Percentiles rank a stretch among this genome's conserved stretches.
Conservation (phyloP, 23 tunicate genomes). For the Ciona savignyi region DNA sequence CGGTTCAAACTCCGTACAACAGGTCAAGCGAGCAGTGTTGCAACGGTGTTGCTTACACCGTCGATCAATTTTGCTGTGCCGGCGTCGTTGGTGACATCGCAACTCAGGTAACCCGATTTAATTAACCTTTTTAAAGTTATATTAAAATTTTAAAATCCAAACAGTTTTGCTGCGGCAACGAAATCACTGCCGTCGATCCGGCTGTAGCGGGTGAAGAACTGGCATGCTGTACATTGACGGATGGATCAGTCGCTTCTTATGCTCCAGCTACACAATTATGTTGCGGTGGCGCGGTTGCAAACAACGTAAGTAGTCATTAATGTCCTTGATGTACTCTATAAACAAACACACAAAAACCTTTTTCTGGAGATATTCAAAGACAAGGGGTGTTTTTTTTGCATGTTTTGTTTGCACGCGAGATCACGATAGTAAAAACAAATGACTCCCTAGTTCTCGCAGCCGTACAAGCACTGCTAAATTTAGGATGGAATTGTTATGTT, state of each 20-base stretch:
- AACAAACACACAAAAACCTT: too few species aligned
- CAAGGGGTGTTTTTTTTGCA: too few species aligned
- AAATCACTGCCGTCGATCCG: not conserved
- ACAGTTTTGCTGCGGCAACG: constrained; percentile 52
- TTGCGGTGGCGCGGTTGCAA: not conserved
- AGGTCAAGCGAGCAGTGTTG: constrained; percentile 45
- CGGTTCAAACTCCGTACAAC: constrained; percentile 26
- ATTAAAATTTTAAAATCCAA: not conserved
- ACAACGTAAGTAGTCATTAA: not conserved
- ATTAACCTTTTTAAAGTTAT: not conserved
- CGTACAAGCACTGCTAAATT: too few species aligned
- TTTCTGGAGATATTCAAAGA: too few species aligned
- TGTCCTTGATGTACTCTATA: not conserved
- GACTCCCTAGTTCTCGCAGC: too few species aligned
- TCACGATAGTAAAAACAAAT: too few species aligned
- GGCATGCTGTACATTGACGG: not conserved
- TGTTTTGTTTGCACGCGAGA: too few species aligned
- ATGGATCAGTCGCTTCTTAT: not conserved
- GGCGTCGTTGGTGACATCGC: constrained; percentile 30
- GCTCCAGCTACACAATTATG: not conserved
- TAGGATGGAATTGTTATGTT: too few species aligned
- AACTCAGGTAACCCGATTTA: constrained; percentile 24
- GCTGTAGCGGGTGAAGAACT: not conserved
- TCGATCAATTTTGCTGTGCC: constrained; percentile 52
- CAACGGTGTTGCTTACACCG: constrained; percentile 37